Evolutionary conservation across 2,888 invertebrate genomes (phyloP).

Genomic region (Allolobophora icterica): DNA sequence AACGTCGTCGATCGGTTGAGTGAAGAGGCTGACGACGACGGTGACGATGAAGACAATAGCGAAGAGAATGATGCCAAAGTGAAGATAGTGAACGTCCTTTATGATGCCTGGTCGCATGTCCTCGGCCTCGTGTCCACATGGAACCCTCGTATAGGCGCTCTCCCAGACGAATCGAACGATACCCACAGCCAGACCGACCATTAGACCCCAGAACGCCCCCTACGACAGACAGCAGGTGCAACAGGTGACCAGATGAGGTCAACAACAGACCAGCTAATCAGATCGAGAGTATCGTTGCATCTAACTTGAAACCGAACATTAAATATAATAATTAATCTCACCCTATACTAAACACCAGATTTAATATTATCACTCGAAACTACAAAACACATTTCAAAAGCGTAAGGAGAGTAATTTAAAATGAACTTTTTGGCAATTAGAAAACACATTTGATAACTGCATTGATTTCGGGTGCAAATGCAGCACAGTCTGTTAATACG

Average conservation of each 20-base stretch:
- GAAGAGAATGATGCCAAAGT: slow-evolving; percentile 70
- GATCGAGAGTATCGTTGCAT: neutral
- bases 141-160: slow-evolving; percentile 66
- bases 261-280: neutral
- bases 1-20: slow-evolving; percentile 66
- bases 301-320: neutral
- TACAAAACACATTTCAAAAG: neutral
- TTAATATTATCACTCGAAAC: neutral
- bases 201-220: slow-evolving; percentile 71
- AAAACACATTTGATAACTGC: neutral
- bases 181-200: slow-evolving; percentile 68
- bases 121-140: slow-evolving; percentile 62
- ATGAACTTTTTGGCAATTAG: neutral
- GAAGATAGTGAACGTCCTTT: slow-evolving; percentile 65
- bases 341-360: neutral
- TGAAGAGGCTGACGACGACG: slow-evolving; percentile 66
- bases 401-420: neutral
- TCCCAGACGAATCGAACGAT: slow-evolving; percentile 68
- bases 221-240: slow-evolving; percentile 49
- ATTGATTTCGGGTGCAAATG: neutral
- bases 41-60: slow-evolving; percentile 63
- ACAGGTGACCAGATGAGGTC: neutral
- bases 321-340: neutral
- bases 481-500: neutral
- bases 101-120: slow-evolving; percentile 58